These are phyloP conservation scores for Rhingia campestris DNA, from an alignment of 2,888 invertebrate species.

Conservation along the genomic window DNA sequence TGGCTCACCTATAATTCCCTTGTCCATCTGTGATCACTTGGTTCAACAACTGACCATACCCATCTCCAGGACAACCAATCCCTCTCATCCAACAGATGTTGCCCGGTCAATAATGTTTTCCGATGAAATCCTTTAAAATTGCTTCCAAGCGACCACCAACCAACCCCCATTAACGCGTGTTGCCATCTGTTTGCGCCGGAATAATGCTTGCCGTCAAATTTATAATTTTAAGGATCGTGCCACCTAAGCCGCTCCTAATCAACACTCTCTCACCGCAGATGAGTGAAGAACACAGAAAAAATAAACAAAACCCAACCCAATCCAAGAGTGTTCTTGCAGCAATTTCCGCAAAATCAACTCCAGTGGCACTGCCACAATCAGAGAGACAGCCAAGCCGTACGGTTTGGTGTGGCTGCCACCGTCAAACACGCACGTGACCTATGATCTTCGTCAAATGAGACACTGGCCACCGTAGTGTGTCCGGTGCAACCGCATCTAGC, in stretches of 20 bases:
- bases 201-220: conserved; percentile 26
- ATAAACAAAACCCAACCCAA: neutral
- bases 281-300: neutral
- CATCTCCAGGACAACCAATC: conserved; percentile 31
- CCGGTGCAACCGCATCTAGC: conserved; percentile 48
- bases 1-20: neutral
- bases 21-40: conserved; percentile 30
- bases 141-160: conserved; percentile 2
- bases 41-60: conserved; percentile 48
- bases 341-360: conserved; percentile 69
- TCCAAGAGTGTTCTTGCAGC: conserved; percentile 15
- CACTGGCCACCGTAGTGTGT: conserved; percentile 45
- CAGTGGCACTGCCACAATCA: conserved; percentile 47
- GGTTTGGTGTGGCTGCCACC: neutral
- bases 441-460: conserved; percentile 69
- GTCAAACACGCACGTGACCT: conserved; percentile 68
- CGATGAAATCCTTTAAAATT: conserved; percentile 49
- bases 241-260: conserved; percentile 57
- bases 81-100: conserved; percentile 55
- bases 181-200: conserved; percentile 57
- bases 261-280: conserved; percentile 28
- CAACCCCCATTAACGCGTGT: conserved; percentile 54
- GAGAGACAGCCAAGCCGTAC: neutral
- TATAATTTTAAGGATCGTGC: conserved; percentile 41
- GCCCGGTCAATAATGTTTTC: conserved; percentile 43